Base-by-base conservation (phyloP, 2,797 vertebrate species). In the Natrix natrix region DNA sequence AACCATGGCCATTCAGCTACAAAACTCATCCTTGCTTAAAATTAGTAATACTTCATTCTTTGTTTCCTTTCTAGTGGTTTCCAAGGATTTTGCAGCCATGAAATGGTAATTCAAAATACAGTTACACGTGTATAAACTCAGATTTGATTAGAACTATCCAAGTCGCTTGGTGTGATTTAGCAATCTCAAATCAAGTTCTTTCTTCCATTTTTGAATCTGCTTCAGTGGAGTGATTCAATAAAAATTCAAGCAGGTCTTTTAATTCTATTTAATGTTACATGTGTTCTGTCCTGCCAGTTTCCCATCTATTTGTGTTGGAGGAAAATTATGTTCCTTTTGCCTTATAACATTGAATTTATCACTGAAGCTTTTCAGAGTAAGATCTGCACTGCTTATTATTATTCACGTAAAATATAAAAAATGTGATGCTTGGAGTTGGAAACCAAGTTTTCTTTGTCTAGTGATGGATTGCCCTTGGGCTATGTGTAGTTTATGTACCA, bases 401-500 rank as follows among this genome's bases (percentile, higher is more conserved):
- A 86, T 89, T 86, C 83, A 83, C 56, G 66, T 60, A 89, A 69
- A 28, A 59, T 5, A 32, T 16, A 12, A 14, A 32, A 16, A 14
- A 14, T 56, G 14, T 3, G 24, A 16, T 88, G 55, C 52, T 11
- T 32, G 37, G 63, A n/a, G 4, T 61, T 48, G 91, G 90, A 91
- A 91, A 63, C 26, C 60, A 83, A 91, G 55, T 66, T 13, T 43
- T 61, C 61, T 48, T 91, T 93, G 43, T 52, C 66, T 91, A 59
- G 48, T 61, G 66, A 63, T 90, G n/a, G 87, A 52, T 56, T 93
- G 48, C 87, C 92, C 69, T 63, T 3, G 1, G 57, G 93, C 69
- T 90, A 24, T 57, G 69, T 63, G 56, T 61, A 22, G 90, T 91
- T 93, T 91, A 93, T 89, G 57, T 91, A 52, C 48, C 90, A 91